Conservation (phyloP, 2,888 invertebrate genomes). For the Scaptomyza cyrtandrae region DNA sequence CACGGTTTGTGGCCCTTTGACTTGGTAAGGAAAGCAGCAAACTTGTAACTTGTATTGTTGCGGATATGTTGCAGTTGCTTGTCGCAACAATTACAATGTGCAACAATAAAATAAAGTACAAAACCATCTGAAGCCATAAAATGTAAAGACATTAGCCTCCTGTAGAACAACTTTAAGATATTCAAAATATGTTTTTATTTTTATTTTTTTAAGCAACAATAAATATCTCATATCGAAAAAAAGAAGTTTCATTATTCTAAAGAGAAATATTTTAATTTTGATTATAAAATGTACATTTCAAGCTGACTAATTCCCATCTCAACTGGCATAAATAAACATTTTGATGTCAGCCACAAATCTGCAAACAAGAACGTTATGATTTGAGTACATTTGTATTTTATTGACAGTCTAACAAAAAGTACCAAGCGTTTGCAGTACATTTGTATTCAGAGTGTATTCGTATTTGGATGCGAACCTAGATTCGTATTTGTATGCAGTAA, state of each 20-base stretch:
- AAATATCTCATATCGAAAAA: too few species aligned
- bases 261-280: too few species aligned
- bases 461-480: neutral
- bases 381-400: neutral
- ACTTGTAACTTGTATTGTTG: slow-evolving; percentile 45
- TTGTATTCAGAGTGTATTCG: slow-evolving; percentile 17
- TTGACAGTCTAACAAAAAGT: slow-evolving; percentile 8
- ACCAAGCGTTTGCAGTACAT: slow-evolving; percentile 7
- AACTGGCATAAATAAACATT: slow-evolving; percentile 5
- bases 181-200: too few species aligned
- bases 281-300: too few species aligned
- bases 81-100: slow-evolving; percentile 17
- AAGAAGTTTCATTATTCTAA: too few species aligned
- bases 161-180: neutral
- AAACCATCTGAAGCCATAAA: neutral
- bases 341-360: slow-evolving; percentile 7
- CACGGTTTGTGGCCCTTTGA: slow-evolving; percentile 70
- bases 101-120: neutral
- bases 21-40: slow-evolving; percentile 36
- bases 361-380: neutral
- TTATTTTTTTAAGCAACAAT: too few species aligned
- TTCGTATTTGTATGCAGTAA: slow-evolving; percentile 44
- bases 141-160: slow-evolving; percentile 19
- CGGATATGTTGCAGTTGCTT: slow-evolving; percentile 52
- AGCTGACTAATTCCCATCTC: too few species aligned